Evolutionary conservation across 2,113 vertebrate species (phyloP), one percentile per base, ranked within the genome.

Genomic region (Tachysurus fulvidraco): DNA sequence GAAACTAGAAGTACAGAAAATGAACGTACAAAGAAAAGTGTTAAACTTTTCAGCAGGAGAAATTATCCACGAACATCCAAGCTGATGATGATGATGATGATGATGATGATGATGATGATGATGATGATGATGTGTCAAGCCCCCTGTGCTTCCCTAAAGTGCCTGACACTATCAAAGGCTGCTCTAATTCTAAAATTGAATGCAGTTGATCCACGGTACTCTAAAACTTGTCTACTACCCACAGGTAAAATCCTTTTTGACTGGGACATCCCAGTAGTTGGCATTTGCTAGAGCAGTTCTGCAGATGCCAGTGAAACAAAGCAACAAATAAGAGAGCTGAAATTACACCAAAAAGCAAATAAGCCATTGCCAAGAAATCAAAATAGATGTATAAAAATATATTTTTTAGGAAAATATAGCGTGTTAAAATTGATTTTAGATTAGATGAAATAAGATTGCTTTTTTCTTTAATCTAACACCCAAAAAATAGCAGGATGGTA

Each of bases 251-350:
- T 64, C 59, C 16, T n/a, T 16, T 86, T 83, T 83, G 64, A 88
- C 73, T 83, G 71, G 14, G 30, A 44, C 23, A 41, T 88, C 80
- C 83, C 86, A 83, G 21, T 36, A 73, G 73, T 85, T 4, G 1
- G 54, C 80, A 73, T 83, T 85, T 86, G 59, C 13, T 16, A 84
- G n/a, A 73, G n/a, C 60, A 46, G 23, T 36, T 84, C 28, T 52
- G 60, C 81, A 86, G 84, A 88, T 84, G 76, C 57, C 73, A 84
- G 0, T 65, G 46, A 84, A 80, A 86, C 87, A 41, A 81, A 76
- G 84, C 74, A 76, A n/a, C 62, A 59, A 54, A 46, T 69, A 81
- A 74, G 30, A 30, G 54, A 46, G 19, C 5, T 17, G 46, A 74
- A 83, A 83, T 83, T 81, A 84, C 73, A 64, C 82, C 82, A 55